Conservation (phyloP, 2,113 vertebrate species). For the Pelmatolapia mariae region DNA sequence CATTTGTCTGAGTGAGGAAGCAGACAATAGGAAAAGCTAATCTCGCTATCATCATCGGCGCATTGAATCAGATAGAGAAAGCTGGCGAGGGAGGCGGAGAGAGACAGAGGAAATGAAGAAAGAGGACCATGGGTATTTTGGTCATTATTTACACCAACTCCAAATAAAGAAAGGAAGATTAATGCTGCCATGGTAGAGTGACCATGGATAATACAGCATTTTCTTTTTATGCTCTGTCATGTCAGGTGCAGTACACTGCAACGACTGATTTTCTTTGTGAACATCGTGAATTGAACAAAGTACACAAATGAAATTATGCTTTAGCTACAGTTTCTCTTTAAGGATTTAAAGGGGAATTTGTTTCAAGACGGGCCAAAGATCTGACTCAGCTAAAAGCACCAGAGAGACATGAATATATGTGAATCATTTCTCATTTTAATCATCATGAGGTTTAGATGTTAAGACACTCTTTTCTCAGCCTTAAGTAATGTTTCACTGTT, state of each 20-base stretch:
- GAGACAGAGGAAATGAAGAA: constrained; percentile 54
- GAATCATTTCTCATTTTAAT: neutral
- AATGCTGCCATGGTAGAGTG: constrained; percentile 22
- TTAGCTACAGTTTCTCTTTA: neutral
- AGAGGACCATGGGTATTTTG: constrained; percentile 33
- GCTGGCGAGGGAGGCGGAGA: constrained; percentile 12
- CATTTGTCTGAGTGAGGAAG: constrained; percentile 73
- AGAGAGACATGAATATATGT: neutral
- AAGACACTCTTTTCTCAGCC: neutral
- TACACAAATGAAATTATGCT: constrained; percentile 17
- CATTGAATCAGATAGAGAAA: constrained; percentile 36
- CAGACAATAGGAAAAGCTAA: constrained; percentile 50
- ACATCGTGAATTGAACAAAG: constrained; percentile 22
- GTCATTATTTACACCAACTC: constrained; percentile 47
- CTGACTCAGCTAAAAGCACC: constrained; percentile 10
- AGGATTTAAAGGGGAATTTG: constrained; percentile 5
- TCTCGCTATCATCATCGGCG: constrained; percentile 43
- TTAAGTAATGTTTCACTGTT: neutral
- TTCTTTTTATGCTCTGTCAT: constrained; percentile 33
- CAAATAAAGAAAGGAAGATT: constrained; percentile 32
- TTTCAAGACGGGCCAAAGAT: constrained; percentile 24
- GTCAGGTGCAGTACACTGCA: neutral
- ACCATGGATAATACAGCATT: constrained; percentile 23
- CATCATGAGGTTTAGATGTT: neutral
- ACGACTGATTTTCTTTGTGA: constrained; percentile 2